Evolutionary conservation across 2,113 vertebrate genomes (phyloP).

Genomic region (Pterocles orientalis): DNA sequence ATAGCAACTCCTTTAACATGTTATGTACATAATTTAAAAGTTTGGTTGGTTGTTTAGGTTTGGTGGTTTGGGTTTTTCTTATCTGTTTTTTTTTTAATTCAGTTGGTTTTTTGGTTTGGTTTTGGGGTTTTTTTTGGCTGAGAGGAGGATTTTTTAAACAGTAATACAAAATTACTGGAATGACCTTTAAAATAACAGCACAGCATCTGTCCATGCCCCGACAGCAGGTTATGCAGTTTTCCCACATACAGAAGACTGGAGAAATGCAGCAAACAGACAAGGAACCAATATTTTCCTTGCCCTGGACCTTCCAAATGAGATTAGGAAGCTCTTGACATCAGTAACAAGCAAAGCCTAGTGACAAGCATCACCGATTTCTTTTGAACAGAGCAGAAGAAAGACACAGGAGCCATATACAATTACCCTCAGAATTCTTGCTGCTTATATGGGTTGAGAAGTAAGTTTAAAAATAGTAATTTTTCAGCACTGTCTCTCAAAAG

Average conservation of each 20-base stretch:
- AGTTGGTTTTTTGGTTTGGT: neutral
- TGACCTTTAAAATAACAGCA: neutral
- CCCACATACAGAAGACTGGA: neutral
- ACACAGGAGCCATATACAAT: neutral
- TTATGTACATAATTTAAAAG: neutral
- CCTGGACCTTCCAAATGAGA: neutral
- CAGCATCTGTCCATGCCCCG: rapidly evolving
- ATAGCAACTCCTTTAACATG: neutral
- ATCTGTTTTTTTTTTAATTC: no score
- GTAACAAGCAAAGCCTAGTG: neutral
- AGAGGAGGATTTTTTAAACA: neutral
- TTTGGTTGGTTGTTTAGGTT: neutral
- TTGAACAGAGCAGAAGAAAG: neutral
- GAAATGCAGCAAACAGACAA: neutral
- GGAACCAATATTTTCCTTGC: neutral
- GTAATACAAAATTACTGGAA: neutral
- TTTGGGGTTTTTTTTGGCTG: neutral
- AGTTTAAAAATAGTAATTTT: neutral
- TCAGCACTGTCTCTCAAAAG: neutral
- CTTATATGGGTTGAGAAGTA: neutral
- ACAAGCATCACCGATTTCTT: neutral
- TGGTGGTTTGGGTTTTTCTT: no score
- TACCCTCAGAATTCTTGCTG: neutral
- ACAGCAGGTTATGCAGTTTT: neutral
- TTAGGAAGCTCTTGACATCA: neutral